These are phyloP conservation scores for Cyanoliseus patagonus DNA, from an alignment of 2,113 vertebrate genomes.

Conservation along the genomic window DNA sequence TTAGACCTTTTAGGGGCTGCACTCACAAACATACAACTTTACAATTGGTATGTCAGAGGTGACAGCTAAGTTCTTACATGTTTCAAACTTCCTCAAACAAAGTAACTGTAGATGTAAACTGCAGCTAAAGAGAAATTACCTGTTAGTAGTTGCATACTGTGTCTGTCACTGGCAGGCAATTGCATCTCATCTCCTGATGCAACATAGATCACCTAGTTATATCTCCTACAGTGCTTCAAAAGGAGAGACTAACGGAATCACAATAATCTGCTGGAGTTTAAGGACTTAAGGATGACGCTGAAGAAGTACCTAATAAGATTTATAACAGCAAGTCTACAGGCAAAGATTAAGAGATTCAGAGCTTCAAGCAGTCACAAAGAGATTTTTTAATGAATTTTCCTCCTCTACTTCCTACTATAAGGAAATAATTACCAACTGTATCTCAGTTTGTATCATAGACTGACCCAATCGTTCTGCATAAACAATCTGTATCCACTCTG, in stretches of 20 bases:
- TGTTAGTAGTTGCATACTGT: background rate
- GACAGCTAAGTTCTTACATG: background rate
- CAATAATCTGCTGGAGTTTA: background rate
- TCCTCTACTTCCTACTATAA: background rate
- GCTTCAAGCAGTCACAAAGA: background rate
- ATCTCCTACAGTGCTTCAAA: background rate
- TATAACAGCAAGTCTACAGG: background rate
- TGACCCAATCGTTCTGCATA: background rate
- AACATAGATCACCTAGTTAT: background rate
- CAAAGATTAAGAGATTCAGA: background rate
- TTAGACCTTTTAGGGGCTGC: background rate
- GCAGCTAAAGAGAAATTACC: background rate
- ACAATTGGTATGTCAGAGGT: background rate
- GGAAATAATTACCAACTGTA: background rate
- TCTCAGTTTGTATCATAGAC: background rate
- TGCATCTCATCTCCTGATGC: conserved; percentile 22
- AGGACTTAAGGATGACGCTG: background rate
- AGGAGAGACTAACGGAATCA: background rate
- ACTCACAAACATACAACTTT: background rate
- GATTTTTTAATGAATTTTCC: background rate
- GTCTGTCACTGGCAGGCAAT: background rate
- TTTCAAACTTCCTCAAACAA: background rate
- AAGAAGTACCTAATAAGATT: background rate
- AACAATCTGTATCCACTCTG: background rate
- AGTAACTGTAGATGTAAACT: background rate